Evolutionary conservation across 2,113 vertebrate genomes (phyloP).

Genomic region (Perca fluviatilis): DNA sequence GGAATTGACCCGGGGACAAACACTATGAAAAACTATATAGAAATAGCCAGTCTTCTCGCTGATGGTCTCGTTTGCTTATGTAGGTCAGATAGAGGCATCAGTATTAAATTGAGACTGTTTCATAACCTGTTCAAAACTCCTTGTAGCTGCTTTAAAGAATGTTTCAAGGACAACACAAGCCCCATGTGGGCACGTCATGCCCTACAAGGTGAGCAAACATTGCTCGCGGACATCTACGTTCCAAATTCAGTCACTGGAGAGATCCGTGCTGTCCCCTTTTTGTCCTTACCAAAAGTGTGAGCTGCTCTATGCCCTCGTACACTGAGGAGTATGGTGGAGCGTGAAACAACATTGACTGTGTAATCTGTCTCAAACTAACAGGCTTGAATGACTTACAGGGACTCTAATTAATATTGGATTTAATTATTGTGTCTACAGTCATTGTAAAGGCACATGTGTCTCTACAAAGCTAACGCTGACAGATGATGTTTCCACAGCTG

Average conservation of each 20-base stretch:
- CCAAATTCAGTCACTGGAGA: constrained; percentile 58
- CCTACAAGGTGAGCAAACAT: constrained; percentile 57
- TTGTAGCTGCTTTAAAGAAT: constrained; percentile 19
- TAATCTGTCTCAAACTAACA: constrained; percentile 1
- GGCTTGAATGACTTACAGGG: constrained; percentile 3
- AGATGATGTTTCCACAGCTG: background rate
- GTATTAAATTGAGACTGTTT: no score
- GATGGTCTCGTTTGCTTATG: no score
- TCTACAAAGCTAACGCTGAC: background rate
- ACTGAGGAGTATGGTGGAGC: constrained; percentile 33
- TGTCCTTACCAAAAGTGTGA: constrained; percentile 51
- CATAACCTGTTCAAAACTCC: no score
- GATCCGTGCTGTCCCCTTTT: constrained; percentile 37
- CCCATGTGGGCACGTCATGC: constrained; percentile 35
- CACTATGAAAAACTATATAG: no score
- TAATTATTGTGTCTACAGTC: background rate
- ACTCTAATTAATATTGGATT: constrained; percentile 11
- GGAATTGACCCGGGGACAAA: no score
- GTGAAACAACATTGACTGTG: constrained; percentile 43
- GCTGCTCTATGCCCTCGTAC: constrained; percentile 21
- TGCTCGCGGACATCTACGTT: constrained; percentile 56
- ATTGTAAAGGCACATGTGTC: background rate
- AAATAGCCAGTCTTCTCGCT: no score
- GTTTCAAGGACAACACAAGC: constrained; percentile 62
- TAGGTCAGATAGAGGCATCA: no score